Conservation (phyloP, 2,797 vertebrate species). For the Urophycis tenuis region DNA sequence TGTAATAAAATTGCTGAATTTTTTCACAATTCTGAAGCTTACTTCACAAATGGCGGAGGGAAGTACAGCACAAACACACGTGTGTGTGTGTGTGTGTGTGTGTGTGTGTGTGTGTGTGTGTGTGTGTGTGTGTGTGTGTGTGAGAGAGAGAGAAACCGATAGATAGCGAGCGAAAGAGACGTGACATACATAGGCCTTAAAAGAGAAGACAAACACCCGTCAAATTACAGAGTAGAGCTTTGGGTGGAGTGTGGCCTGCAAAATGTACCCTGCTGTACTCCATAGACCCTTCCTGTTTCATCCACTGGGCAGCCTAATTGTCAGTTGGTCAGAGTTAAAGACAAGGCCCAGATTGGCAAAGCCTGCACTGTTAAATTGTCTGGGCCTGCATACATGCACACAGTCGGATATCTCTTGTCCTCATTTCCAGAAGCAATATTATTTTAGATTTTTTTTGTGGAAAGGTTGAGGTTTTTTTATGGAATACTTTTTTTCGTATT, state of each 20-base stretch:
- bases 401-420: slow-evolving; percentile 19
- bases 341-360: slow-evolving; percentile 55
- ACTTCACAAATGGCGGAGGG: background rate
- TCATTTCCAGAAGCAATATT: slow-evolving; percentile 17
- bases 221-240: slow-evolving; percentile 66
- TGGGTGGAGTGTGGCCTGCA: slow-evolving; percentile 64
- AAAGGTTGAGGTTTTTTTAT: background rate
- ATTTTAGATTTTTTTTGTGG: no score
- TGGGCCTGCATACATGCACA: slow-evolving; percentile 7
- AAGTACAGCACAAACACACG: background rate
- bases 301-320: slow-evolving; percentile 62
- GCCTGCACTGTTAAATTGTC: slow-evolving; percentile 39
- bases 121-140: background rate
- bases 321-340: slow-evolving; percentile 65
- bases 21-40: no score
- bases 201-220: slow-evolving; percentile 57
- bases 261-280: slow-evolving; percentile 57
- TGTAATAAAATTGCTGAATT: background rate
- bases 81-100: background rate
- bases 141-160: slow-evolving; percentile 26
- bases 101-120: background rate
- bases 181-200: slow-evolving; percentile 40
- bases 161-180: slow-evolving; percentile 34
- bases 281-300: slow-evolving; percentile 47
- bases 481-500: background rate